A percentile compares a stretch with the other conserved stretches of the same genome.
Conservation (phyloP, 2,113 vertebrate species). For the Tympanuchus pallidicinctus region DNA sequence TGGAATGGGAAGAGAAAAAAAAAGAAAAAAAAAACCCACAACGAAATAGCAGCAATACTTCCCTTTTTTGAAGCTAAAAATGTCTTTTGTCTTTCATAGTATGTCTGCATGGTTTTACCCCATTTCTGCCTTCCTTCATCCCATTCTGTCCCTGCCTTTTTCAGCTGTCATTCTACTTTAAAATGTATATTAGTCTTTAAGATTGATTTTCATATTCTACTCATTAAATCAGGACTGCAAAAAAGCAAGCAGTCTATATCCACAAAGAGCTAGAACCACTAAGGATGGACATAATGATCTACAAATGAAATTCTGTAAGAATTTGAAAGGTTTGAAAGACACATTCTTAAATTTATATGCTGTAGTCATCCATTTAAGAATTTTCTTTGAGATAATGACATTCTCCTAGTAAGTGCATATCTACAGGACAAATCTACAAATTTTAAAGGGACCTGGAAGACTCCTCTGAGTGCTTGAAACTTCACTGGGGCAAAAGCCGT, state of each 20-base stretch:
- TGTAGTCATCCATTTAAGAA: background rate
- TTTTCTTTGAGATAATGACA: background rate
- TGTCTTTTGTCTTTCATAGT: background rate
- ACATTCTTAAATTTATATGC: background rate
- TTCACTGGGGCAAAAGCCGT: background rate
- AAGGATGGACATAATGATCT: rapidly evolving
- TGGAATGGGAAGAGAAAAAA: background rate
- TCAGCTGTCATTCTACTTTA: background rate
- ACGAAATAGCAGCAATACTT: background rate
- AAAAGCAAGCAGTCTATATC: background rate
- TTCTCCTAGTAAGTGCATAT: background rate
- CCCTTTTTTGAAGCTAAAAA: background rate
- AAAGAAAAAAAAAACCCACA: background rate
- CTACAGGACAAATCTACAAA: background rate
- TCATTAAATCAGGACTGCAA: background rate
- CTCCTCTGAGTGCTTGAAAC: background rate
- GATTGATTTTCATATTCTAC: background rate
- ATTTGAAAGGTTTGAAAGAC: background rate
- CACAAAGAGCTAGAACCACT: background rate
- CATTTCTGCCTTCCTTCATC: background rate
- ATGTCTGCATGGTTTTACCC: background rate
- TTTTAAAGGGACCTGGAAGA: background rate
- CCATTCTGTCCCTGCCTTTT: background rate
- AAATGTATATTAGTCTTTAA: background rate
- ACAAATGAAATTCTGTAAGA: background rate